Evolutionary conservation across 2,113 vertebrate genomes (phyloP).

Genomic region (Rhadina sibilatrix): DNA sequence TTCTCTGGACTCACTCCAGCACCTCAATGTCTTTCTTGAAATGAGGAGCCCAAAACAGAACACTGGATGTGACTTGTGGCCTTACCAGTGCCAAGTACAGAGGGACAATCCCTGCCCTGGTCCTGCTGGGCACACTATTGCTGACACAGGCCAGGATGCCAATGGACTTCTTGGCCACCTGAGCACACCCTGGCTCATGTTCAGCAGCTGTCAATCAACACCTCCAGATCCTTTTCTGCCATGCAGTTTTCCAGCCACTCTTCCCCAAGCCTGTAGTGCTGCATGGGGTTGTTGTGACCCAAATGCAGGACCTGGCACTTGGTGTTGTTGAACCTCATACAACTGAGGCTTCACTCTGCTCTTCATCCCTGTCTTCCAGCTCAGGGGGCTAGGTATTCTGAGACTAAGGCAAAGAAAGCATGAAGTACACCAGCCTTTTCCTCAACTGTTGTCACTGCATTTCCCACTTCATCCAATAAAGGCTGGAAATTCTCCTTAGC

Average conservation of each 20-base stretch:
- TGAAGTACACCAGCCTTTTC: background rate
- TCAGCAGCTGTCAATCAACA: background rate
- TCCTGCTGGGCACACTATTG: background rate
- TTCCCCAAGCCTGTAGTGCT: background rate
- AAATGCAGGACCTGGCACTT: background rate
- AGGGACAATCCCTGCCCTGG: background rate
- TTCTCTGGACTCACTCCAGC: background rate
- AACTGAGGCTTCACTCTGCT: background rate
- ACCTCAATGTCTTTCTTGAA: background rate
- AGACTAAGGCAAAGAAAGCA: background rate
- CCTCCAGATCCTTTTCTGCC: background rate
- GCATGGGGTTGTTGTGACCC: background rate
- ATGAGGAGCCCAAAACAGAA: background rate
- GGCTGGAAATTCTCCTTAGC: background rate
- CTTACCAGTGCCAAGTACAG: too few species aligned
- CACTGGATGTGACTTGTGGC: background rate
- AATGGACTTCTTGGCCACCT: background rate
- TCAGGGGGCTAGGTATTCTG: background rate
- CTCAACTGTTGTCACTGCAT: background rate
- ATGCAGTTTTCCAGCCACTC: background rate
- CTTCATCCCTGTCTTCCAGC: background rate
- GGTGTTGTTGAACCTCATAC: background rate
- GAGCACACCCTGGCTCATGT: background rate
- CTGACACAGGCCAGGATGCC: background rate
- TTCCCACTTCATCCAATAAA: background rate